phyloP scores from a whole-genome alignment of 2,888 invertebrate species.

The Trissonchulus latispiculum region DNA sequence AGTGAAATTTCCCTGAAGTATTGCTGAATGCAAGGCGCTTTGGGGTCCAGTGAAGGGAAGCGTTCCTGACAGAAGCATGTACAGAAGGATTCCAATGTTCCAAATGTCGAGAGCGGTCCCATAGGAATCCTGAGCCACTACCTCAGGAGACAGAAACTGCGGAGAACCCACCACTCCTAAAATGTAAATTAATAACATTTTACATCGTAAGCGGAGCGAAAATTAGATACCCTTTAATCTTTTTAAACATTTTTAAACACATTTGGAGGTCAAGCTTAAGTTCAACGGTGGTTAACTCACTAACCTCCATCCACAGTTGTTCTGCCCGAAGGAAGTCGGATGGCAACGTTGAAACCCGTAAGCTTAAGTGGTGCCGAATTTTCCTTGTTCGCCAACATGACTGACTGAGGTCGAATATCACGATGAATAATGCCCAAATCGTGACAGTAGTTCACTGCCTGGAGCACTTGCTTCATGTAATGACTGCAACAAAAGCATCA shows the following conservation, averaged over 20 bases:
- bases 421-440: conserved; percentile 95
- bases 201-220: too few species aligned
- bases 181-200: too few species aligned
- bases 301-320: too few species aligned
- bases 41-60: conserved; percentile 90
- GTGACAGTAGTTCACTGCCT: conserved; percentile 93
- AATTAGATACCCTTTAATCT: too few species aligned
- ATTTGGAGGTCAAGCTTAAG: too few species aligned
- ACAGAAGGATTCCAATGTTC: conserved; percentile 89
- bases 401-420: conserved; percentile 93
- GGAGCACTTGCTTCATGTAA: conserved; percentile 95
- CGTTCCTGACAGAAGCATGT: conserved; percentile 81
- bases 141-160: conserved; percentile 96
- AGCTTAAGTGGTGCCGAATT: conserved; percentile 97
- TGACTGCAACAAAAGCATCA: conserved; percentile 58
- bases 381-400: conserved; percentile 84
- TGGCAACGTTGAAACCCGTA: conserved; percentile 91
- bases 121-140: conserved; percentile 69
- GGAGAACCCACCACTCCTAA: conserved; percentile 72
- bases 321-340: conserved; percentile 64
- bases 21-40: conserved; percentile 79
- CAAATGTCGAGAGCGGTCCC: conserved; percentile 89
- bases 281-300: too few species aligned
- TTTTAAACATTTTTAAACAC: too few species aligned
- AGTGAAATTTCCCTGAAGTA: conserved; percentile 50